A percentile compares a stretch with the other conserved stretches of the same genome.
Conservation (phyloP, 2,113 vertebrate species). For the Oreocharis arfaki region DNA sequence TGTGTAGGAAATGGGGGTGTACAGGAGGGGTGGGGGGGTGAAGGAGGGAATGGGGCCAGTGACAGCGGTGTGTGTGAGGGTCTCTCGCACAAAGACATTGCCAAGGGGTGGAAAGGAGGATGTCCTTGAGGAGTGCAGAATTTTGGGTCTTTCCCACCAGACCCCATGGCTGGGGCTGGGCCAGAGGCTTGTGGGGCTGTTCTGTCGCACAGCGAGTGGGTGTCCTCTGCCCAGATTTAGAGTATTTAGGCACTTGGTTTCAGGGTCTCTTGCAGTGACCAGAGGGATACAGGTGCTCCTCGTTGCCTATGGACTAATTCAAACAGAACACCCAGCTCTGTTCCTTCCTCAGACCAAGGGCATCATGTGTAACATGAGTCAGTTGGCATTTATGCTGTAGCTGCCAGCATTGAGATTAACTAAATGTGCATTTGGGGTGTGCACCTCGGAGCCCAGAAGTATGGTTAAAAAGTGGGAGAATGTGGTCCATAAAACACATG, state of each 20-base stretch:
- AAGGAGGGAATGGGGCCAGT: neutral
- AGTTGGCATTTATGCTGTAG: rapidly evolving
- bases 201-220: rapidly evolving
- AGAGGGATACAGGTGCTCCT: neutral
- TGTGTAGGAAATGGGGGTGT: neutral
- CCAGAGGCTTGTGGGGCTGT: neutral
- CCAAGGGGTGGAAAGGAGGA: neutral
- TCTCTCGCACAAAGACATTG: rapidly evolving
- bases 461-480: neutral
- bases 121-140: too few relatives aligned
- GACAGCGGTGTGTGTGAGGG: neutral
- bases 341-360: neutral
- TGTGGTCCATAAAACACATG: neutral
- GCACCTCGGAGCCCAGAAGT: rapidly evolving
- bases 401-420: neutral
- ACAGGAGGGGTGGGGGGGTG: too few relatives aligned
- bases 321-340: neutral
- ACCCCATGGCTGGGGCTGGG: rapidly evolving
- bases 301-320: rapidly evolving
- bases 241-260: neutral
- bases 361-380: rapidly evolving
- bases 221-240: neutral
- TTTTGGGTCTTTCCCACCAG: neutral
- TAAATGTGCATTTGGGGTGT: rapidly evolving
- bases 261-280: neutral